phyloP scores from a whole-genome alignment of 2,797 vertebrate species.

The Pipistrellus nathusii region DNA sequence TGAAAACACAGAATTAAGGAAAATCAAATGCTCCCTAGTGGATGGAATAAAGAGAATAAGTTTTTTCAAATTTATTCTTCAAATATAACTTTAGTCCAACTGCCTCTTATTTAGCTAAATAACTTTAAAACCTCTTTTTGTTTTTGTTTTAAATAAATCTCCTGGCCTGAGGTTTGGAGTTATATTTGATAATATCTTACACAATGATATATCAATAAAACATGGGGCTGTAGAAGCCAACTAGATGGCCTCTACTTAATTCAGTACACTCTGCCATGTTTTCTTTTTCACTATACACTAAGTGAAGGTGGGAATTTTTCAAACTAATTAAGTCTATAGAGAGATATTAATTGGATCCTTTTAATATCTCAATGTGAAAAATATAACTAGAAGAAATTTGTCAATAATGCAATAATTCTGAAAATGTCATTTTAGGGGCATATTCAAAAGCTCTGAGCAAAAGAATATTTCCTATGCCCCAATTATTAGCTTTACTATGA shows the following conservation, averaged over 20 bases:
- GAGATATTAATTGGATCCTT: not conserved
- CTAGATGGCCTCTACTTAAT: not conserved
- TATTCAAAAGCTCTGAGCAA: constrained; percentile 32
- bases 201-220: not conserved
- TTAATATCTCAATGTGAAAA: constrained; percentile 2
- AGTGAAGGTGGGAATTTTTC: not conserved
- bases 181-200: not conserved
- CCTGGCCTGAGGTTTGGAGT: not conserved
- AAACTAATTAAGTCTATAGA: not conserved
- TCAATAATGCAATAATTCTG: constrained; percentile 34
- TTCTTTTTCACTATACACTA: not conserved
- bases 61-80: not conserved
- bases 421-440: not conserved
- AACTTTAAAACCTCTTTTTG: constrained; percentile 22
- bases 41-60: not conserved
- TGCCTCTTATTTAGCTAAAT: constrained; percentile 19
- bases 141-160: not conserved
- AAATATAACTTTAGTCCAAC: constrained; percentile 17
- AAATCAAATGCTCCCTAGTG: constrained; percentile 50
- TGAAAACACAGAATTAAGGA: not conserved
- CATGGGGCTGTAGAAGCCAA: not conserved
- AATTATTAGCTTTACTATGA: constrained; percentile 46
- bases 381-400: constrained; percentile 46
- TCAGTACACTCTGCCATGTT: not conserved
- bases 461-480: not conserved